phyloP scores from a whole-genome alignment of 2,113 vertebrate species.

The Ancistrus triradiatus region DNA sequence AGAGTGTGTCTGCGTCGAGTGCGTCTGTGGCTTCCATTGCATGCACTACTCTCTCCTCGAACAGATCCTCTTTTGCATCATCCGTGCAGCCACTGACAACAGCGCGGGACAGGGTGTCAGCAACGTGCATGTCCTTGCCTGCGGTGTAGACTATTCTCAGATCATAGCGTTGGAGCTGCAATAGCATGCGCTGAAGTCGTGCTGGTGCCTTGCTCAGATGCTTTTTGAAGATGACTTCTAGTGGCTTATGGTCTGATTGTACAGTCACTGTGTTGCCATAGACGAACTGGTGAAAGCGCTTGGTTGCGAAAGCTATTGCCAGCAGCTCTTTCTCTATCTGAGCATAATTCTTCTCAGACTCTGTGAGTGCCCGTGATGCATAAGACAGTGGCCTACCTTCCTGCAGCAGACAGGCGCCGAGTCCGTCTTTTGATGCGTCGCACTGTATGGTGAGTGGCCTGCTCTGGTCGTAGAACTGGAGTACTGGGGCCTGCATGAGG shows the following conservation, averaged over 20 bases:
- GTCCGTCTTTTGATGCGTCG: constrained; percentile 33
- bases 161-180: constrained; percentile 32
- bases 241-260: constrained; percentile 32
- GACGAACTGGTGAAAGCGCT: constrained; percentile 29
- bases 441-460: constrained; percentile 12
- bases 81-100: background rate
- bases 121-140: constrained; percentile 23
- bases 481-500: constrained; percentile 15
- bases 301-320: background rate
- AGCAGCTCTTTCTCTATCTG: background rate
- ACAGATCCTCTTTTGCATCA: background rate
- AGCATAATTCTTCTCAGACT: background rate
- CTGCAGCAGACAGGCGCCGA: constrained; percentile 35
- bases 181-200: constrained; percentile 4
- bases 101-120: background rate
- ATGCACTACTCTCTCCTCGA: constrained; percentile 12
- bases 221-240: constrained; percentile 26
- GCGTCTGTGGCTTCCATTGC: constrained; percentile 2
- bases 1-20: background rate
- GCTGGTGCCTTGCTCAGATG: constrained; percentile 17
- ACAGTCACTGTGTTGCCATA: constrained; percentile 25
- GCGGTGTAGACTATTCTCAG: constrained; percentile 6
- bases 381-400: constrained; percentile 15
- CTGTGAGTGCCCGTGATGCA: constrained; percentile 27
- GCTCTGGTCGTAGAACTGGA: constrained; percentile 27